Percentiles rank a stretch among this genome's conserved stretches.
phyloP scores from a whole-genome alignment of 2,113 vertebrate species.

The Rhadina sibilatrix region DNA sequence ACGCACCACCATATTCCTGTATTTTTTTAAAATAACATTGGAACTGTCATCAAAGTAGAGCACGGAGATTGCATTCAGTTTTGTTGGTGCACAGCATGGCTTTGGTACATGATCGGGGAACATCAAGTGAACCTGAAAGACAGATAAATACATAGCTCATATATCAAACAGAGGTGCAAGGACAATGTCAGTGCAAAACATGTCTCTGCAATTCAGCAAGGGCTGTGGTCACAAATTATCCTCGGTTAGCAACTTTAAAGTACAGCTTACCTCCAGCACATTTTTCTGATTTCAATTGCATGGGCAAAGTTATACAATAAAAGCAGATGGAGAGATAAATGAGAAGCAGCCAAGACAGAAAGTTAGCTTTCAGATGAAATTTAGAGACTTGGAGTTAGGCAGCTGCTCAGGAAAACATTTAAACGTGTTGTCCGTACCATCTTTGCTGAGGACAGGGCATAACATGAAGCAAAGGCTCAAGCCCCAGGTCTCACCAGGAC shows the following conservation, averaged over 20 bases:
- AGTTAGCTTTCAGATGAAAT: background rate
- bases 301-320: background rate
- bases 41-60: slow-evolving; percentile 99
- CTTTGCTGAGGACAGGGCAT: background rate
- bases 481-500: background rate
- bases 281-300: background rate
- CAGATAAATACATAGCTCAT: slow-evolving; percentile 35
- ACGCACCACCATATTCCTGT: slow-evolving; percentile 98
- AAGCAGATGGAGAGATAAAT: background rate
- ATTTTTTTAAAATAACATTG: slow-evolving; percentile 99
- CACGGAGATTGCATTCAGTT: slow-evolving; percentile 98
- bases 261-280: background rate
- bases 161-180: slow-evolving; percentile 18
- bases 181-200: background rate
- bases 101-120: slow-evolving; percentile 98
- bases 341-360: background rate
- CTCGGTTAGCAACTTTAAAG: background rate
- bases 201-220: background rate
- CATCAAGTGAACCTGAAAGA: slow-evolving; percentile 95
- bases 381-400: background rate
- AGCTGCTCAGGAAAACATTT: background rate
- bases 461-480: background rate
- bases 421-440: background rate
- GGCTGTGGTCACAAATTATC: background rate
- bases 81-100: slow-evolving; percentile 97